Evolutionary conservation across 2,888 invertebrate species (phyloP), one percentile per base, ranked within the genome.

Genomic region (Trichogramma evanescens): DNA sequence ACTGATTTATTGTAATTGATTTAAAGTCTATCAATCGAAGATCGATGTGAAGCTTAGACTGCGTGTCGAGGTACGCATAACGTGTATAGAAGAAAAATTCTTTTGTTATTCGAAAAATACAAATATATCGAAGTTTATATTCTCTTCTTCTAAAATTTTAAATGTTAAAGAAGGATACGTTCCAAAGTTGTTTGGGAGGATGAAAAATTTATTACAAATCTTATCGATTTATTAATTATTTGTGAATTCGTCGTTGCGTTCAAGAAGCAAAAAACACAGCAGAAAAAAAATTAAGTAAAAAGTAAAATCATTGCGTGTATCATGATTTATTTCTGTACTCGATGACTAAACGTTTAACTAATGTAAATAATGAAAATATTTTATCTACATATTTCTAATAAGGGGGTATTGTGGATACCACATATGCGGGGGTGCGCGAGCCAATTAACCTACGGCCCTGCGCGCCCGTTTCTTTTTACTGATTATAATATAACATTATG

Each of bases 331-430:
- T 74, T 75, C 74, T 76, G 75, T 70, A 62, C 54, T 56, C 56
- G 53, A 59, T 54, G 70, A 75, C 74, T 77, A 76, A 45, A 73
- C 72, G 72, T 75, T 76, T 72, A 73, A 76, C 73, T 75, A 76
- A 77, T 77, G 77, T 77, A 77, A 76, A 77, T 76, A 76, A 74
- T 74, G 74, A 77, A 76, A 76, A 76, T 76, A 77, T 77, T 77
- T 77, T 77, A 77, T 77, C 76, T 77, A 77, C 69, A 69, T 76
- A 77, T 76, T 76, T 76, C 76, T 73, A 72, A 76, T 74, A 71
- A 71, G 73, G 72, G 72, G 74, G 72, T 64, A 7, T 50, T 39
- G 41, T 56, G 62, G 64, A 60, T 26, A 26, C 26, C 26, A 26
- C 26, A 26, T 26, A 26, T 26, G 59, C 63, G 67, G 67, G 64